phyloP scores from a whole-genome alignment of 2,113 vertebrate species.

The Syngnathus floridae region DNA sequence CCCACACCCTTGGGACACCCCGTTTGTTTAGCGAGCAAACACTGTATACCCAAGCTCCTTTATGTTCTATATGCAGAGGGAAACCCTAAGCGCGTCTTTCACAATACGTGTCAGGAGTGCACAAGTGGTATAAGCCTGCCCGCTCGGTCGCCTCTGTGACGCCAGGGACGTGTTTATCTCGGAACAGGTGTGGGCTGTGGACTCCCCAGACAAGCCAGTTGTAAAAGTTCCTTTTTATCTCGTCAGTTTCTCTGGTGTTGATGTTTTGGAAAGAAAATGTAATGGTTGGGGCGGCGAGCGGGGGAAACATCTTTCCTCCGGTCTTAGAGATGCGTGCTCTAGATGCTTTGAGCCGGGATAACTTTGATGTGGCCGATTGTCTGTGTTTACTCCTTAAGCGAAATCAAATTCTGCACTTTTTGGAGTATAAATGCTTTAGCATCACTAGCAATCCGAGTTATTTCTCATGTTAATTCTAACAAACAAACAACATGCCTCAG shows the following conservation, averaged over 20 bases:
- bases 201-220: constrained; percentile 28
- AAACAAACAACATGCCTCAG: too few relatives aligned
- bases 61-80: constrained; percentile 29
- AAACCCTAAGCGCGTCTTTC: constrained; percentile 45
- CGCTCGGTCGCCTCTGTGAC: constrained; percentile 22
- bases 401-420: background rate
- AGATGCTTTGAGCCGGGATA: constrained; percentile 41
- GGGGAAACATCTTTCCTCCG: constrained; percentile 6
- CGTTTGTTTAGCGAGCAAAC: constrained; percentile 31
- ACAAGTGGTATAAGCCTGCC: constrained; percentile 25
- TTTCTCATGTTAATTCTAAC: too few relatives aligned
- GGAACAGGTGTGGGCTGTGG: constrained; percentile 61
- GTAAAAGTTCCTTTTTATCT: constrained; percentile 54
- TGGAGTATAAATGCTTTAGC: background rate
- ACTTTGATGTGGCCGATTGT: constrained; percentile 48
- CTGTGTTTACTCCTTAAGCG: background rate
- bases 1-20: constrained; percentile 36
- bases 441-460: background rate
- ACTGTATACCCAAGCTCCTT: constrained; percentile 25
- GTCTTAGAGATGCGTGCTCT: constrained; percentile 36
- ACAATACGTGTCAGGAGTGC: constrained; percentile 45
- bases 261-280: constrained; percentile 30
- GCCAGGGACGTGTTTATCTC: constrained; percentile 35
- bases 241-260: constrained; percentile 19
- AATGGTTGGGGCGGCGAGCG: too few relatives aligned